Evolutionary conservation across 2,888 invertebrate genomes (phyloP).

Genomic region (Calephelis perditalis): DNA sequence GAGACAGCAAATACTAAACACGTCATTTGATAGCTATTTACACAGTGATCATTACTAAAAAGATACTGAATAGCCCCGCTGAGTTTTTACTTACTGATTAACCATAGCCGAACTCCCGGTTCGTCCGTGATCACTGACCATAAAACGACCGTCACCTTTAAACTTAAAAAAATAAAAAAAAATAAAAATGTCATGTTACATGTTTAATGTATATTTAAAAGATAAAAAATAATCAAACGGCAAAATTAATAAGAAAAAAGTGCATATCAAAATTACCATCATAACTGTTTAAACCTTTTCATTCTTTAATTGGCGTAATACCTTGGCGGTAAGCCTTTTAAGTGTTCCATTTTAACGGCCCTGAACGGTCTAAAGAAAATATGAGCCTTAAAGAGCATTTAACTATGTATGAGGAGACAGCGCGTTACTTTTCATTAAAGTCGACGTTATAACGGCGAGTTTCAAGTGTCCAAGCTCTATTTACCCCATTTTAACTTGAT

Average conservation of each 20-base stretch:
- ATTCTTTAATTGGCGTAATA: conserved; percentile 42
- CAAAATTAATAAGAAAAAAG: not conserved
- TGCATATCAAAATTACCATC: conserved; percentile 9
- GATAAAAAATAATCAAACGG: not conserved
- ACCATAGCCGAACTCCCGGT: too few species aligned
- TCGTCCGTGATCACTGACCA: too few species aligned
- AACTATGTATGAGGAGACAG: conserved; percentile 72
- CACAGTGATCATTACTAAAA: too few species aligned
- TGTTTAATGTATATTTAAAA: not conserved
- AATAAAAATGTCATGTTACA: too few species aligned
- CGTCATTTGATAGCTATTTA: too few species aligned
- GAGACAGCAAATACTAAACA: too few species aligned
- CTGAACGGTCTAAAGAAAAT: conserved; percentile 63
- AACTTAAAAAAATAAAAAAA: too few species aligned
- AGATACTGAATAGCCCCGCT: too few species aligned
- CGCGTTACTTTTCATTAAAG: conserved; percentile 72
- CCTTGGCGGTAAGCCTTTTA: conserved; percentile 61
- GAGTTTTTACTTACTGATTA: too few species aligned
- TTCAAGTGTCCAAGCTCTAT: conserved; percentile 47
- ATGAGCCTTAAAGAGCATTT: conserved; percentile 68
- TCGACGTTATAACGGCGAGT: conserved; percentile 46
- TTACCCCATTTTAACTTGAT: conserved; percentile 47
- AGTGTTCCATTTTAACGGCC: conserved; percentile 62
- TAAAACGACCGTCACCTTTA: too few species aligned
- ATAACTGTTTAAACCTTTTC: conserved; percentile 16